A percentile compares a stretch with the other conserved stretches of the same genome.
Evolutionary conservation across 2,113 vertebrate species (phyloP).

Genomic region (Eptatretus burgeri): DNA sequence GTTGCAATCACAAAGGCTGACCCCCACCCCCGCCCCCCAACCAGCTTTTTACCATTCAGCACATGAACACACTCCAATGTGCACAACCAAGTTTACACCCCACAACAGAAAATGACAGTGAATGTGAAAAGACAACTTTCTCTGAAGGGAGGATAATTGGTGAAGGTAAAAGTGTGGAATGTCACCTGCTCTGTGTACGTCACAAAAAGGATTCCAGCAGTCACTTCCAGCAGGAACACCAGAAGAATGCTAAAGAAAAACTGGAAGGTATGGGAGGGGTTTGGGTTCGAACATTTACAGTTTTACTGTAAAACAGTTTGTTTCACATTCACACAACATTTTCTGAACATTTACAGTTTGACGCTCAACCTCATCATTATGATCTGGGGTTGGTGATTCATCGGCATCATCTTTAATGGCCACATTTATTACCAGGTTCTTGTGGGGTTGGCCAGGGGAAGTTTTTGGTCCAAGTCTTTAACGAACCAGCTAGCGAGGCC

Average conservation of each 20-base stretch:
- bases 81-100: no score
- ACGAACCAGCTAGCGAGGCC: no score
- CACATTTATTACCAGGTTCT: not conserved
- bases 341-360: not conserved
- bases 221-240: constrained; percentile 64
- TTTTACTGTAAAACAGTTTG: not conserved
- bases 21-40: no score
- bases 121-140: no score
- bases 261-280: constrained; percentile 23
- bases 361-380: not conserved
- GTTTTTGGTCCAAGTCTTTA: no score
- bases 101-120: no score
- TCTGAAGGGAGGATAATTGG: no score
- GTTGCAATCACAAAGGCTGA: no score
- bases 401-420: not conserved
- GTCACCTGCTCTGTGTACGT: constrained; percentile 65
- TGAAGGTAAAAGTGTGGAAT: no score
- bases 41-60: no score
- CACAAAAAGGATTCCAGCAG: constrained; percentile 61
- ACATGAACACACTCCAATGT: no score
- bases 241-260: constrained; percentile 76
- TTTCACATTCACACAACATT: not conserved
- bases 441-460: no score
- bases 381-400: not conserved
- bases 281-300: not conserved